Percentiles rank a stretch among this genome's conserved stretches.
Evolutionary conservation across 2,797 vertebrate species (phyloP).

Genomic region (Sebastiscus albofasciatus): DNA sequence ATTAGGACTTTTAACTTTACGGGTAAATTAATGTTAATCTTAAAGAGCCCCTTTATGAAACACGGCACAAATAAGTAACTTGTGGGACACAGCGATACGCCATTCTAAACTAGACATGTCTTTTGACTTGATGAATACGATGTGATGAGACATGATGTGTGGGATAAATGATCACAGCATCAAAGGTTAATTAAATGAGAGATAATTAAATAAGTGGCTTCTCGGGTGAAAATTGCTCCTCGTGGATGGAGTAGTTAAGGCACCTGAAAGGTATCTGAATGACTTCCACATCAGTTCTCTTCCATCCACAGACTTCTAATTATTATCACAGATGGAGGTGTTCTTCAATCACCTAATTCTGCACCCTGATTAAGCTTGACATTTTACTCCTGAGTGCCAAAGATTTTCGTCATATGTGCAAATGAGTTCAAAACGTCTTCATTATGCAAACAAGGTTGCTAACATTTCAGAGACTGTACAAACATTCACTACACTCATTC

Average conservation of each 20-base stretch:
- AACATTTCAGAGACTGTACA: slow-evolving; percentile 33
- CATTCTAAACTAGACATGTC: not conserved
- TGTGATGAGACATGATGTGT: slow-evolving; percentile 9
- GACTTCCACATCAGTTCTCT: slow-evolving; percentile 35
- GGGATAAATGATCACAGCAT: slow-evolving; percentile 35
- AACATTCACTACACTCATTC: slow-evolving; percentile 25
- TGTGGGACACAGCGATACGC: not conserved
- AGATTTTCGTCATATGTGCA: slow-evolving; percentile 52
- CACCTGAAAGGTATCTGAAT: slow-evolving; percentile 48
- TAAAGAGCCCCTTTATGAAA: not conserved
- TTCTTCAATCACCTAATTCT: slow-evolving; percentile 71
- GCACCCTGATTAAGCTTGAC: slow-evolving; percentile 73
- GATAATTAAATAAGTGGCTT: slow-evolving; percentile 61
- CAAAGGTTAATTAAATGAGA: slow-evolving; percentile 62
- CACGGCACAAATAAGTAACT: not conserved
- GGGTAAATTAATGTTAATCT: slow-evolving; percentile 10
- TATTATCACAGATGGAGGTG: slow-evolving; percentile 71
- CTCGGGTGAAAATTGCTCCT: slow-evolving; percentile 50
- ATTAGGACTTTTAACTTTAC: slow-evolving; percentile 30
- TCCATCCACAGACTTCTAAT: slow-evolving; percentile 61
- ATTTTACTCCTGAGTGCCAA: slow-evolving; percentile 64
- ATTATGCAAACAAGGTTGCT: slow-evolving; percentile 61
- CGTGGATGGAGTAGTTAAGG: slow-evolving; percentile 42
- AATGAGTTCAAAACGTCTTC: slow-evolving; percentile 51
- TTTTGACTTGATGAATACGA: slow-evolving; percentile 21